A percentile compares a stretch with the other conserved stretches of the same genome.
Conservation (phyloP, 2,113 vertebrate genomes). For the Anguilla rostrata region DNA sequence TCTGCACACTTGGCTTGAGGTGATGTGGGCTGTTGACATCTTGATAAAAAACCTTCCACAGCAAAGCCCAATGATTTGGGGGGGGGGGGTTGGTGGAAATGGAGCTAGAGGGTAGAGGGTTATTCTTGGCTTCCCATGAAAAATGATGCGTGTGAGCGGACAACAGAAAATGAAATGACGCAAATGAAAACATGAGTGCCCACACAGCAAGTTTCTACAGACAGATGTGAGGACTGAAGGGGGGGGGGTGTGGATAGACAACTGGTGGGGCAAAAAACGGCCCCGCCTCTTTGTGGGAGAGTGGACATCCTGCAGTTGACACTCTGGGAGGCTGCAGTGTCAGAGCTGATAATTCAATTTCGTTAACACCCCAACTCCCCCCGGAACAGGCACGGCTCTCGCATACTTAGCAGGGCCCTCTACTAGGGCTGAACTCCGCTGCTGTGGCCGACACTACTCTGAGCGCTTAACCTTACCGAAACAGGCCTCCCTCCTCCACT, state of each 20-base stretch:
- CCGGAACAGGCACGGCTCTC: not conserved
- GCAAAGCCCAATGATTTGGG: not conserved
- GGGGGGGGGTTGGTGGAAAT: not conserved
- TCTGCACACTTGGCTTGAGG: not conserved
- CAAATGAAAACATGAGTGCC: constrained; percentile 11
- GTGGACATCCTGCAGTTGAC: not conserved
- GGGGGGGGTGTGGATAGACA: constrained; percentile 10
- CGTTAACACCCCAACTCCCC: not conserved
- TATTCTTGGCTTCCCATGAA: constrained; percentile 18
- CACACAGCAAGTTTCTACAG: not conserved
- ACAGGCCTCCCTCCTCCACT: not conserved
- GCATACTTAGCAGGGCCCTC: not conserved
- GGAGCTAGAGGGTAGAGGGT: not conserved
- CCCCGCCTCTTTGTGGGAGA: not conserved
- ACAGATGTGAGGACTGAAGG: constrained; percentile 23
- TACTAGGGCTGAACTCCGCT: not conserved
- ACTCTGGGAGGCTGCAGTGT: not conserved
- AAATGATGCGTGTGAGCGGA: constrained; percentile 2
- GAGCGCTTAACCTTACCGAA: no score
- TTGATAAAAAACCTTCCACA: not conserved
- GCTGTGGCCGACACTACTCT: not conserved
- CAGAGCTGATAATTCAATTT: not conserved
- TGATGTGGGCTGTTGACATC: not conserved
- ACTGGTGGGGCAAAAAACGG: not conserved
- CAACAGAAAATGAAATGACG: constrained; percentile 5